Conservation (phyloP, 2,113 vertebrate genomes). For the Lycaon pictus region DNA sequence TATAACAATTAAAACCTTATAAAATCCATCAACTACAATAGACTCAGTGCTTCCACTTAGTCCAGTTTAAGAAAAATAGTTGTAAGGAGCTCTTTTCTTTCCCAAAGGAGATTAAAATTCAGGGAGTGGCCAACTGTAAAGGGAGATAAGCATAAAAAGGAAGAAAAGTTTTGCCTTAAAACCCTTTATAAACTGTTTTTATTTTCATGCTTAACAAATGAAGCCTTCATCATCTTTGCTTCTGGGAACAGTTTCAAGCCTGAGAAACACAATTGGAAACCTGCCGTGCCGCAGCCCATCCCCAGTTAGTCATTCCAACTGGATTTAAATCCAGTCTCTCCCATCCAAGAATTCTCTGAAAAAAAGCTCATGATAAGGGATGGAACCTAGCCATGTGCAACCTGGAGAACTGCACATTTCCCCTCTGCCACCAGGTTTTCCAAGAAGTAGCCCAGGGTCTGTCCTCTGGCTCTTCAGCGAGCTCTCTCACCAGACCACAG, state of each 20-base stretch:
- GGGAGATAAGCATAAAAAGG: slow-evolving; percentile 37
- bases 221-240: slow-evolving; percentile 60
- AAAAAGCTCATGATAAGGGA: slow-evolving; percentile 40
- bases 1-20: slow-evolving; percentile 70
- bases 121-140: not conserved
- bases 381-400: not conserved
- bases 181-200: slow-evolving; percentile 51
- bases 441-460: not conserved
- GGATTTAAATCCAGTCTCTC: slow-evolving; percentile 30
- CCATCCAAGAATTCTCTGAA: slow-evolving; percentile 45
- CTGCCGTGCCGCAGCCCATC: slow-evolving; percentile 22
- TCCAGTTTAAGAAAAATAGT: slow-evolving; percentile 45
- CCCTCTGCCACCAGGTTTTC: slow-evolving; percentile 6
- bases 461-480: not conserved
- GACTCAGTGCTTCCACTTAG: slow-evolving; percentile 16
- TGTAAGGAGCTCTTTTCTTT: slow-evolving; percentile 32
- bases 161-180: slow-evolving; percentile 62
- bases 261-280: slow-evolving; percentile 63
- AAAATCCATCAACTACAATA: slow-evolving; percentile 50
- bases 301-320: slow-evolving; percentile 41
- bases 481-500: not conserved
- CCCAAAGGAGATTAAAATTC: slow-evolving; percentile 63
- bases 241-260: slow-evolving; percentile 71
- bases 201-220: slow-evolving; percentile 61
- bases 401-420: not conserved